A percentile compares a stretch with the other conserved stretches of the same genome.
Conservation (phyloP, 2,888 invertebrate species). For the Melanargia galathea region DNA sequence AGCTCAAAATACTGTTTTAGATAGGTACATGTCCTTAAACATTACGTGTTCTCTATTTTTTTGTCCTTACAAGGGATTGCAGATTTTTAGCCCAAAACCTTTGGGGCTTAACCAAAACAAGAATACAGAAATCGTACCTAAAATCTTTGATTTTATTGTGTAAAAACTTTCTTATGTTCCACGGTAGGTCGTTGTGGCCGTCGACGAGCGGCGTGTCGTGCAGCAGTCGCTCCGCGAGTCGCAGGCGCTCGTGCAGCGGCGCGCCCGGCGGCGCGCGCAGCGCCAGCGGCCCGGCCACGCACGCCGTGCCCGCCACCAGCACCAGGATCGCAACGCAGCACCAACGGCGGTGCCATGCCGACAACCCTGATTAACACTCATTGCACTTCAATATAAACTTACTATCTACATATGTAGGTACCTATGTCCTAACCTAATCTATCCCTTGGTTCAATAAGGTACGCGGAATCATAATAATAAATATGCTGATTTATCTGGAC, state of each 20-base stretch:
- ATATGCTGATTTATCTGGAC: no score
- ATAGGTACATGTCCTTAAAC: no score
- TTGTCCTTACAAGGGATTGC: no score
- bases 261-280: conserved; percentile 89
- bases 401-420: not conserved
- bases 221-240: conserved; percentile 87
- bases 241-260: conserved; percentile 88
- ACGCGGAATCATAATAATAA: no score
- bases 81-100: no score
- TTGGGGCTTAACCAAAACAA: no score
- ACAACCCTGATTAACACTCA: conserved; percentile 56
- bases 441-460: no score
- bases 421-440: no score
- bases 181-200: conserved; percentile 95
- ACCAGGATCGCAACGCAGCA: conserved; percentile 89
- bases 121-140: conserved; percentile 59
- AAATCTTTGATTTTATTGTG: conserved; percentile 94
- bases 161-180: conserved; percentile 95
- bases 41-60: no score
- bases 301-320: conserved; percentile 89
- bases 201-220: conserved; percentile 91
- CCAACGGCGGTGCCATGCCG: conserved; percentile 85
- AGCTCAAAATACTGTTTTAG: no score
- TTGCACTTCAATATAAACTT: not conserved
- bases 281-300: conserved; percentile 90